Evolutionary conservation across 2,113 vertebrate species (phyloP), one percentile per base, ranked within the genome.

Genomic region (Noturus placidus): DNA sequence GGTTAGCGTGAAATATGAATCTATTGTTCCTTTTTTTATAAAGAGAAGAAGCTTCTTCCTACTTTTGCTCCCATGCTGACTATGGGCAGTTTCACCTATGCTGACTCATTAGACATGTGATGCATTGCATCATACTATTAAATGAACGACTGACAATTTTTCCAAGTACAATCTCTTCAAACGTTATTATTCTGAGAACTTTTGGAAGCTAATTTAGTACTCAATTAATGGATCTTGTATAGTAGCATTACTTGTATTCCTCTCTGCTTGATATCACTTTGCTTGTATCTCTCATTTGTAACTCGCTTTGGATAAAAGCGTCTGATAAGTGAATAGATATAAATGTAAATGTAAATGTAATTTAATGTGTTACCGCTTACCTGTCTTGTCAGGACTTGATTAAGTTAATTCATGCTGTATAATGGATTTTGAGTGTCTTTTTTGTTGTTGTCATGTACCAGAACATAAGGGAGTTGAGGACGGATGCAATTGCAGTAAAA

Each of bases 31-130:
- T n/a, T 10, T 50, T 46, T 46, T 46, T 46, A 4, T 19, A 52
- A 79, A 79, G 50, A 54, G 76, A 79, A 79, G 5, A 52, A 54
- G 46, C 50, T 54, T n/a, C 50, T 79, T 79, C 46, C 50, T 79
- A 4, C 0, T 20, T 78, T 79, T 79, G n/a, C 50, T 56, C 7
- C 5, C 54, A 57, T 80, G 52, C 35, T 80, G 17, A 57, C 52
- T 56, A 10, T 19, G 14, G 15, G 27, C 4, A 27, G 27, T 50
- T 52, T n/a, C 46, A 33, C 3, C 50, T 54, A 15, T 56, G 74
- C 72, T 50, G 38, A 76, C 76, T 54, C 14, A 78, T 27, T n/a
- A 52, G 13, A 54, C 27, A 78, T 54, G 76, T 78, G 76, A 54
- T 52, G 1, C 25, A n/a, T 78, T 0, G 9, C 42, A 19, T 74